Percentiles rank a stretch among this genome's conserved stretches.
Conservation (phyloP, 2,888 invertebrate species). For the Tiliacea citrago region DNA sequence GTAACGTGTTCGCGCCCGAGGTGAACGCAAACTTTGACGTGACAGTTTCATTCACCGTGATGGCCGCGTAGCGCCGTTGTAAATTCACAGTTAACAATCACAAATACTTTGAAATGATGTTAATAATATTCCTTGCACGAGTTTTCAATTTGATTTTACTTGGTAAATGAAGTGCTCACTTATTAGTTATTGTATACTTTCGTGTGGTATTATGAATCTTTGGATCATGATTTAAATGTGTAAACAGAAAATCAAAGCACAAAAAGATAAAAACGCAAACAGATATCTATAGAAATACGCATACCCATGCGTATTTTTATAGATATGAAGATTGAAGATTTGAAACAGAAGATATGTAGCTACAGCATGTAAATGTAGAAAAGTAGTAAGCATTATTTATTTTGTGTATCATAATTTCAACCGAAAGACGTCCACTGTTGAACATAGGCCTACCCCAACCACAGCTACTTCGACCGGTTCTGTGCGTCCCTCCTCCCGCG, state of each 20-base stretch:
- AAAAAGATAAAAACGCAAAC: too few relatives aligned
- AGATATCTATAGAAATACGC: too few relatives aligned
- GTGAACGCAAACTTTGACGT: constrained; percentile 60
- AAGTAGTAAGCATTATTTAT: neutral
- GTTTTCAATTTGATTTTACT: constrained; percentile 54
- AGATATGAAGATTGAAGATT: neutral
- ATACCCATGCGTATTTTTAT: neutral
- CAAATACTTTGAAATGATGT: constrained; percentile 58
- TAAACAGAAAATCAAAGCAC: too few relatives aligned
- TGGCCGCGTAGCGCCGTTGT: constrained; percentile 52
- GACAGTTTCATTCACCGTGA: constrained; percentile 59
- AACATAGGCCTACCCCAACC: too few relatives aligned
- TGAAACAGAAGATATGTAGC: neutral
- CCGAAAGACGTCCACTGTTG: too few relatives aligned
- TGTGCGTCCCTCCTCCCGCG: too few relatives aligned
- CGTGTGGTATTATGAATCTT: constrained; percentile 26
- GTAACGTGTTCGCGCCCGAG: constrained; percentile 61
- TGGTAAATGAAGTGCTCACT: constrained; percentile 31
- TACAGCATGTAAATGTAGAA: neutral
- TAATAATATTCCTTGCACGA: constrained; percentile 48
- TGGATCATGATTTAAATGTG: too few relatives aligned
- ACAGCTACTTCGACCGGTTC: too few relatives aligned
- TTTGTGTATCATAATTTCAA: neutral
- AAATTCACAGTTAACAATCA: constrained; percentile 65
- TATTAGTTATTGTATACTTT: constrained; percentile 33